These are phyloP conservation scores for Cryptoblepharus egeriae DNA, from an alignment of 2,797 vertebrate species.

Conservation along the genomic window DNA sequence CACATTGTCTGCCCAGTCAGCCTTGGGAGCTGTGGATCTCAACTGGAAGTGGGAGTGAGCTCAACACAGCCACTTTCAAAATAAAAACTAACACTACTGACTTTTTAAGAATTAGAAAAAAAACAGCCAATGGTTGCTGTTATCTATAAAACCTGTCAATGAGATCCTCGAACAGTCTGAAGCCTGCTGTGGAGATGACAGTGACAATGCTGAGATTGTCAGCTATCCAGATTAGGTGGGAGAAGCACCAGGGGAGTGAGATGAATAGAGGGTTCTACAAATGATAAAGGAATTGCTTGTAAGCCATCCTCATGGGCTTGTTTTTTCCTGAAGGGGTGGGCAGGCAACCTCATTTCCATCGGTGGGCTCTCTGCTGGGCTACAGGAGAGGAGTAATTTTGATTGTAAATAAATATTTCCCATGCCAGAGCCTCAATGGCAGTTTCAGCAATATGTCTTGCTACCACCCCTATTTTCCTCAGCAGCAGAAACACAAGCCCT, in stretches of 20 bases:
- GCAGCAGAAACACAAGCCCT: slow-evolving; percentile 62
- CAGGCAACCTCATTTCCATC: background rate
- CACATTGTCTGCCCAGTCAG: background rate
- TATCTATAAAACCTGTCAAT: background rate
- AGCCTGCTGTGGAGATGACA: background rate
- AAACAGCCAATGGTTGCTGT: too few species aligned
- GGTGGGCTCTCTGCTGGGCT: slow-evolving; percentile 43
- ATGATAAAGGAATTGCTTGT: background rate
- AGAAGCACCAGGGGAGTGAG: background rate
- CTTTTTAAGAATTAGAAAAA: too few species aligned
- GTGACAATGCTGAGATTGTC: background rate
- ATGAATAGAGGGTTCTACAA: slow-evolving; percentile 16
- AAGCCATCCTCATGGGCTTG: slow-evolving; percentile 4
- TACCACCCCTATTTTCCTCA: slow-evolving; percentile 71
- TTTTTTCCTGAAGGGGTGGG: slow-evolving; percentile 19
- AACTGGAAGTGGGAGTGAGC: too few species aligned
- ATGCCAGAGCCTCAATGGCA: slow-evolving; percentile 60
- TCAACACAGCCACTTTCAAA: too few species aligned
- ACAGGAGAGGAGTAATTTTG: slow-evolving; percentile 66
- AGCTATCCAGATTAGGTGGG: background rate
- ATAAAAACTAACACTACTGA: too few species aligned
- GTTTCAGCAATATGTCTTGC: slow-evolving; percentile 65
- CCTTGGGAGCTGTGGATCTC: too few species aligned
- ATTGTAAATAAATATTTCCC: slow-evolving; percentile 67
- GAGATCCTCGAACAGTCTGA: background rate